phyloP scores from a whole-genome alignment of 2,113 vertebrate species.

The Arizona elegans region DNA sequence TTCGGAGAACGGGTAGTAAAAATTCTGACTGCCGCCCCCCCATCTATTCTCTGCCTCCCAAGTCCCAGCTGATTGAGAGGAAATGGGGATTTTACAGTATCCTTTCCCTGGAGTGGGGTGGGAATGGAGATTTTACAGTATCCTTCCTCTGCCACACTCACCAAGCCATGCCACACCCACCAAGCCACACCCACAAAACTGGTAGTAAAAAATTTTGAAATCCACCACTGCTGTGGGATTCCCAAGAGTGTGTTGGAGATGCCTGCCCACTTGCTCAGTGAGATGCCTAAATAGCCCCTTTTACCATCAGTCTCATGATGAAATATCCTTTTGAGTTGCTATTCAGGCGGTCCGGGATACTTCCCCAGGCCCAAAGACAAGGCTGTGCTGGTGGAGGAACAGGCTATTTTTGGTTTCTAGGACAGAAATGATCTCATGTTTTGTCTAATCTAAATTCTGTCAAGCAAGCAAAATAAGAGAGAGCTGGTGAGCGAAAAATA shows the following conservation, averaged over 20 bases:
- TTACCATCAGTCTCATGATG: not conserved
- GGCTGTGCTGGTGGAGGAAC: constrained; percentile 4
- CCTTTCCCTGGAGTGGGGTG: too few species aligned
- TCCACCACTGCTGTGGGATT: not conserved
- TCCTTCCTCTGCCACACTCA: too few species aligned
- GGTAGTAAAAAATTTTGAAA: too few species aligned
- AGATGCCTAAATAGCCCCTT: not conserved
- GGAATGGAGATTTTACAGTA: too few species aligned
- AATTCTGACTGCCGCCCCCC: too few species aligned
- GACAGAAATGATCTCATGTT: constrained; percentile 54
- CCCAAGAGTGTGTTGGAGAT: not conserved
- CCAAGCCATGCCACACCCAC: too few species aligned
- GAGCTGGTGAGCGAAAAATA: constrained; percentile 37
- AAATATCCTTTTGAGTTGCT: not conserved
- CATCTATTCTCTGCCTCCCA: too few species aligned
- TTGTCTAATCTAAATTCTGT: constrained; percentile 74
- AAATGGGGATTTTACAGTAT: too few species aligned
- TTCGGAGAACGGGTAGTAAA: too few species aligned
- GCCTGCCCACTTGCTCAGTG: not conserved
- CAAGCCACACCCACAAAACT: too few species aligned
- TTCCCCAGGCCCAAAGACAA: not conserved
- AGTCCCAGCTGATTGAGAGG: too few species aligned
- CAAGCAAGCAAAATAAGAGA: constrained; percentile 70
- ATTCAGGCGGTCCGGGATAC: not conserved
- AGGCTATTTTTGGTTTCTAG: constrained; percentile 47